phyloP scores from a whole-genome alignment of 30 jellyfish, hydroid and myxozoan species.

The Cassiopea andromeda region DNA sequence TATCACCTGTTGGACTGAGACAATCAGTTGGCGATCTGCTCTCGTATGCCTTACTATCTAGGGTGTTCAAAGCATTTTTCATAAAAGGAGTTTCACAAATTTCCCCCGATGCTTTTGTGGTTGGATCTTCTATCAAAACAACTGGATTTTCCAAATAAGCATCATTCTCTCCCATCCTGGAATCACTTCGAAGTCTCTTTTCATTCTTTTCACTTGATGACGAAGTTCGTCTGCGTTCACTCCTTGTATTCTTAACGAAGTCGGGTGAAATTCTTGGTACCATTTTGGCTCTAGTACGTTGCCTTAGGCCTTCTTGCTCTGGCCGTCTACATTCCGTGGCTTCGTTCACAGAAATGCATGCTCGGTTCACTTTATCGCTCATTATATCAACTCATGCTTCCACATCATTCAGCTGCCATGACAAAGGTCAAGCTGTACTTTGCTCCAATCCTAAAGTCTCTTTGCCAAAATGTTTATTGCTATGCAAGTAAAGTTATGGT shows the following conservation, averaged over 20 bases:
- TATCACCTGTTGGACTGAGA: conserved; percentile 48
- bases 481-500: background rate
- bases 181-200: background rate
- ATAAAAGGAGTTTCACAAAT: conserved; percentile 22
- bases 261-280: conserved; percentile 52
- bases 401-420: background rate
- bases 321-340: background rate
- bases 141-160: background rate
- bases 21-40: conserved; percentile 14
- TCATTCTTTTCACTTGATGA: background rate
- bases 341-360: background rate
- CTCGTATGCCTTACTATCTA: background rate
- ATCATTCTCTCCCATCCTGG: background rate
- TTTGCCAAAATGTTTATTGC: background rate
- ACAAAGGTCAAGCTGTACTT: background rate
- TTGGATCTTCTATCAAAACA: conserved; percentile 10
- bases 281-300: conserved; percentile 39
- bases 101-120: background rate
- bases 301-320: conserved; percentile 40
- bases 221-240: conserved; percentile 10
- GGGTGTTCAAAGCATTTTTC: too few relatives aligned
- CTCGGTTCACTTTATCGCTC: background rate
- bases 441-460: background rate
- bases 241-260: background rate
- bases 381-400: background rate